These are phyloP conservation scores for Ptilonorhynchus violaceus DNA, from an alignment of 2,113 vertebrate species.

Conservation along the genomic window DNA sequence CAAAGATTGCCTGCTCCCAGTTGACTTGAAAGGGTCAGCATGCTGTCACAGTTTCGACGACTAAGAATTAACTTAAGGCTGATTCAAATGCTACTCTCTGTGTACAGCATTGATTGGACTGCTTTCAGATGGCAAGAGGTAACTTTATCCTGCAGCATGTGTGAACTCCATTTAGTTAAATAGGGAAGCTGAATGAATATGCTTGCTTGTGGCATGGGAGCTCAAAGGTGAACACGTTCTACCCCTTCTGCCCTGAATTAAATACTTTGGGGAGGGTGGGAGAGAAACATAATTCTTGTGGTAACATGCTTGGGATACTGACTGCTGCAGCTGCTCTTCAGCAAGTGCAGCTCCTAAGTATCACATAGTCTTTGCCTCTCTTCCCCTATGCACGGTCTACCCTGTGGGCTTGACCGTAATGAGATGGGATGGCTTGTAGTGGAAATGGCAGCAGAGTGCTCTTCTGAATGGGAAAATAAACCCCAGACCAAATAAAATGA, in stretches of 20 bases:
- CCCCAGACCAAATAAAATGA: not conserved
- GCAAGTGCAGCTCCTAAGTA: not conserved
- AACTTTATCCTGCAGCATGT: constrained; percentile 53
- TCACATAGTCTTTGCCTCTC: not conserved
- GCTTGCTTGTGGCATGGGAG: not conserved
- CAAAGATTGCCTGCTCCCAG: constrained; percentile 59
- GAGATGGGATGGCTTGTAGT: not conserved
- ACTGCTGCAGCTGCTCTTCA: not conserved
- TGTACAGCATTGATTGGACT: constrained; percentile 58
- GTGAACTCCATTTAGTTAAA: constrained; percentile 58
- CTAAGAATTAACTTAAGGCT: constrained; percentile 67
- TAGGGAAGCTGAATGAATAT: constrained; percentile 32
- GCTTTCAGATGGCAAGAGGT: constrained; percentile 49
- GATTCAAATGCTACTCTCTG: constrained; percentile 62
- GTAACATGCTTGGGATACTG: not conserved
- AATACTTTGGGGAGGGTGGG: constrained; percentile 21
- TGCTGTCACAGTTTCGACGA: constrained; percentile 55
- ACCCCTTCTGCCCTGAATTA: constrained; percentile 44
- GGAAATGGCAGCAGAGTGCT: not conserved
- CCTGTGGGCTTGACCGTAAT: not conserved
- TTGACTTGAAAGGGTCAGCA: constrained; percentile 66
- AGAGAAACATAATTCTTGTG: constrained; percentile 1
- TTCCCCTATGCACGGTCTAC: not conserved
- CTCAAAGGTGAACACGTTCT: not conserved
- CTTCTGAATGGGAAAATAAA: not conserved